Evolutionary conservation across 2,888 invertebrate genomes (phyloP).

Genomic region (Apocheima hispidaria): DNA sequence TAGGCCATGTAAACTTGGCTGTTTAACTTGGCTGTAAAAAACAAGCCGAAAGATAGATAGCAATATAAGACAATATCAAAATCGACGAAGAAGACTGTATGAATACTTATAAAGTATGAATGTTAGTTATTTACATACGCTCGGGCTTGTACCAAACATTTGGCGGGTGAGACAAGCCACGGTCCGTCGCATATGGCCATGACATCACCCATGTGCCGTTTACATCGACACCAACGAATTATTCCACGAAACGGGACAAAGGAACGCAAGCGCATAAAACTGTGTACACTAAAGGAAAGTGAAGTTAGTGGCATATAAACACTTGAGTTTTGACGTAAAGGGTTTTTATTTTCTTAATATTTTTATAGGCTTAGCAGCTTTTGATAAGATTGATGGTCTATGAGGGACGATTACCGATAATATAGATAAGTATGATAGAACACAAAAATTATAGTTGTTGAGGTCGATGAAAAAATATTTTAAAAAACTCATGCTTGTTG

Average conservation of each 20-base stretch:
- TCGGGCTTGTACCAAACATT: slow-evolving; percentile 44
- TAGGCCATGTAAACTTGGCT: too few species aligned
- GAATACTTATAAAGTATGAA: background rate
- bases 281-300: slow-evolving; percentile 32
- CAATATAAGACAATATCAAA: too few species aligned
- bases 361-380: background rate
- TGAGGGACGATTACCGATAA: background rate
- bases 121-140: background rate
- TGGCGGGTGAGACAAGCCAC: slow-evolving; percentile 54
- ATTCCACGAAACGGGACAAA: slow-evolving; percentile 57
- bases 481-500: background rate
- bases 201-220: slow-evolving; percentile 66
- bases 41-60: too few species aligned
- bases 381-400: background rate
- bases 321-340: background rate
- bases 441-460: too few species aligned
- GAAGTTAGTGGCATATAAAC: background rate
- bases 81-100: background rate
- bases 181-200: slow-evolving; percentile 68
- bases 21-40: too few species aligned
- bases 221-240: slow-evolving; percentile 50
- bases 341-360: background rate
- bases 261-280: slow-evolving; percentile 35
- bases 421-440: background rate
- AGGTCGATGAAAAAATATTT: too few species aligned